These are phyloP conservation scores for Falco peregrinus DNA, from an alignment of 2,797 vertebrate species.

Conservation along the genomic window DNA sequence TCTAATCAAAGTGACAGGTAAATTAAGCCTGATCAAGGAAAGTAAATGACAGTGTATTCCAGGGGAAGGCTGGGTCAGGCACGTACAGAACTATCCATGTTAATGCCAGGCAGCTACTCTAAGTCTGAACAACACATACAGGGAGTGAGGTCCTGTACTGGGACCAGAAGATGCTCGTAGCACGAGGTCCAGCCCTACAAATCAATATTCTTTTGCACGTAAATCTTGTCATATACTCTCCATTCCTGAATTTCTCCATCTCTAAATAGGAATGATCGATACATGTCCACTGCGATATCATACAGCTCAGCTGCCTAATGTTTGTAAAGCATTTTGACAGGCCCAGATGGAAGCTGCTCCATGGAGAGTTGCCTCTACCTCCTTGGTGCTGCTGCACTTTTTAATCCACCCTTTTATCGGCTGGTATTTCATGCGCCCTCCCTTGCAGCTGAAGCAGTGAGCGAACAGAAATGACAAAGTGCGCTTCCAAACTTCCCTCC, in stretches of 20 bases:
- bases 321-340: neutral
- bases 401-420: neutral
- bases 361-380: neutral
- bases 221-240: neutral
- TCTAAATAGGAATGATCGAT: neutral
- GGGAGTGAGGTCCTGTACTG: neutral
- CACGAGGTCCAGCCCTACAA: neutral
- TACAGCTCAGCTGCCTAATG: neutral
- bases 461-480: conserved; percentile 25
- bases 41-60: neutral
- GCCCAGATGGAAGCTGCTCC: neutral
- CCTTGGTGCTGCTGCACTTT: neutral
- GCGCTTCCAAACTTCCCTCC: conserved; percentile 57
- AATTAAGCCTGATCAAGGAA: conserved; percentile 2
- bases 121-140: neutral
- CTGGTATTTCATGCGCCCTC: neutral
- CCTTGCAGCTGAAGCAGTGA: conserved; percentile 25
- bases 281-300: neutral
- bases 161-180: neutral
- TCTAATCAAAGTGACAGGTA: conserved; percentile 6
- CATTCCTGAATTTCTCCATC: neutral
- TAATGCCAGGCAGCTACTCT: neutral
- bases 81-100: neutral
- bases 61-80: neutral
- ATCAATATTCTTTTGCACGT: neutral